These are phyloP conservation scores for Aramus guarauna DNA, from an alignment of 2,113 vertebrate genomes.

Conservation along the genomic window DNA sequence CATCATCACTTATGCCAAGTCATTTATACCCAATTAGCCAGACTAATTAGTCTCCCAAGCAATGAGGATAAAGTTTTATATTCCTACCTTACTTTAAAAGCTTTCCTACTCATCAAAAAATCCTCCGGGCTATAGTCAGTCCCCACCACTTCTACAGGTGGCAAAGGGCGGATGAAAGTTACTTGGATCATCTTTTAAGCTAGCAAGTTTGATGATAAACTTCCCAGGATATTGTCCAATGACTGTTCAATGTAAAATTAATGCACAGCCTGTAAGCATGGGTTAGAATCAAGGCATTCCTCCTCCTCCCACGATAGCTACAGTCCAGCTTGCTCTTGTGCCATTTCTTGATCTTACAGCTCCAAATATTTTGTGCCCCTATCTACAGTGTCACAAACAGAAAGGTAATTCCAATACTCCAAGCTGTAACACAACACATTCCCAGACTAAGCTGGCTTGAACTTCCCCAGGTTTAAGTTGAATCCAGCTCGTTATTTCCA, in stretches of 20 bases:
- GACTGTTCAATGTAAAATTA: background rate
- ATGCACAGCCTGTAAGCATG: background rate
- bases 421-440: background rate
- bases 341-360: background rate
- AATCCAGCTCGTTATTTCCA: background rate
- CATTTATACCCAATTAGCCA: constrained; percentile 1
- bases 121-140: background rate
- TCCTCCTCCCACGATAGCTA: background rate
- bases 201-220: background rate
- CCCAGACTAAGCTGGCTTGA: background rate
- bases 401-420: background rate
- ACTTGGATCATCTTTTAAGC: background rate
- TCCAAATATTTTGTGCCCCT: background rate
- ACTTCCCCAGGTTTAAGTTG: background rate
- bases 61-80: background rate
- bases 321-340: background rate
- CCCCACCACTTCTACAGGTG: background rate
- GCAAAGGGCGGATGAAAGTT: background rate
- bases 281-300: background rate
- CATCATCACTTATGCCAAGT: background rate
- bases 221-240: background rate
- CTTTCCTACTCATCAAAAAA: background rate
- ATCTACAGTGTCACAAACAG: background rate
- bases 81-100: background rate
- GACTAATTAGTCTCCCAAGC: constrained; percentile 6